Evolutionary conservation across 2,888 invertebrate genomes (phyloP), one percentile per base, ranked within the genome.

Genomic region (Agrochola litura): DNA sequence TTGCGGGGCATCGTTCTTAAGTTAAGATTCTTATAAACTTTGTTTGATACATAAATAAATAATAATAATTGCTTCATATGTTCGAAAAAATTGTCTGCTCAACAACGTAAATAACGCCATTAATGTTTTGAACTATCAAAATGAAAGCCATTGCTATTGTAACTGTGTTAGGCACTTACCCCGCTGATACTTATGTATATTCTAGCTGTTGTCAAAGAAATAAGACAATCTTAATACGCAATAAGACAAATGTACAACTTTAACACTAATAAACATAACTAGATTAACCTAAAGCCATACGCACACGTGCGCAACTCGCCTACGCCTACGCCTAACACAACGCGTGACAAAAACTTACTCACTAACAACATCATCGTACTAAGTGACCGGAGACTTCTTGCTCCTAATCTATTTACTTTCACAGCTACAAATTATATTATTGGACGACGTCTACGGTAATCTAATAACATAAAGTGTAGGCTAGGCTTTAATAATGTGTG

Each of bases 321-420:
- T 56, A 79, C 66, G 63, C 61, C 69, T 37, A 83, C 58, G 22
- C 54, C 61, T 49, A 85, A 46, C 73, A 56, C 10, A 41, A 65
- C 75, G 56, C 82, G 84, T 81, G 66, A 71, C 86, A 85, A 82
- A 75, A 85, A 82, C 71, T 85, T 75, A 64, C 64, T 64, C 82
- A 64, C 76, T 68, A 85, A 85, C 82, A 81, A 46, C 64, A 65
- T 82, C 68, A 82, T 76, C 52, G 22, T 37, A 66, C 77, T 82
- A 86, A 86, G 83, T 73, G 83, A 78, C 83, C 78, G n/a, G 58
- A 76, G 83, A 86, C 73, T 83, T 77, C 79, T 83, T 72, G 86
- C 71, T 30, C 56, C 67, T 86, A 86, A 83, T 86, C 78, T 83
- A 83, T 86, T 83, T 86, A 86, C 73, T 73, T 83, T 86, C 73